Evolutionary conservation across 2,113 vertebrate genomes (phyloP), one percentile per base, ranked within the genome.

Genomic region (Chionomys nivalis): DNA sequence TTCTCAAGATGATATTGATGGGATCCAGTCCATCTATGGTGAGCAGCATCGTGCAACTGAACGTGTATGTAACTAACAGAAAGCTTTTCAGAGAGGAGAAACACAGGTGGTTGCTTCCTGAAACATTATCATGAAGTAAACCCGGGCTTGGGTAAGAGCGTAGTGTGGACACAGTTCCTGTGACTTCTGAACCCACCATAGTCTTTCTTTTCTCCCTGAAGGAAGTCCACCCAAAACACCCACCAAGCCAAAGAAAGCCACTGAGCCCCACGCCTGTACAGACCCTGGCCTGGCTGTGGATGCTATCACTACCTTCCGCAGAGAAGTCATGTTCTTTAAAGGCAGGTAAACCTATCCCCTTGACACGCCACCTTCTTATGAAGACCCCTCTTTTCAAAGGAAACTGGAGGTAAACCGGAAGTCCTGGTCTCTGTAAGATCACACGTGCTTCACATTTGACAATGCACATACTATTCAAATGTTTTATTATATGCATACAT

Each of bases 11-110:
- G 99, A 99, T 52, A 97, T 99, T 95, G 96, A 47, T 0, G 99
- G 98, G 90, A 99, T 99, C 97, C 99, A 99, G 95, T 99, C 98
- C 70, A 99, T 99, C 92, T 99, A 99, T 14, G 99, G 99, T 99
- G 58, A 98, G 99, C 96, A 96, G 93, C 88, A 81, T 90, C 1
- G 6, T 39, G 23, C 33, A 79, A 55, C 82, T 96, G 8, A 85
- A 73, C 77, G 87, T 28, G 49, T 9, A 31, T 58, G 19, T 24
- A 93, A 91, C 89, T 88, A 66, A 23, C 1, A 89, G 96, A 44
- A 55, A 83, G 9, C 55, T 23, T 95, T 91, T 65, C 78, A 81
- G 87, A 77, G 68, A 95, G 65, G 68, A 95, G 96, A 97, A 92
- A 19, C 90, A 96, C 65, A 93, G 87, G 95, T 97, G 49, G 85